Evolutionary conservation across 2,888 invertebrate genomes (phyloP), one percentile per base, ranked within the genome.

Genomic region (Anoplius nigerrimus): DNA sequence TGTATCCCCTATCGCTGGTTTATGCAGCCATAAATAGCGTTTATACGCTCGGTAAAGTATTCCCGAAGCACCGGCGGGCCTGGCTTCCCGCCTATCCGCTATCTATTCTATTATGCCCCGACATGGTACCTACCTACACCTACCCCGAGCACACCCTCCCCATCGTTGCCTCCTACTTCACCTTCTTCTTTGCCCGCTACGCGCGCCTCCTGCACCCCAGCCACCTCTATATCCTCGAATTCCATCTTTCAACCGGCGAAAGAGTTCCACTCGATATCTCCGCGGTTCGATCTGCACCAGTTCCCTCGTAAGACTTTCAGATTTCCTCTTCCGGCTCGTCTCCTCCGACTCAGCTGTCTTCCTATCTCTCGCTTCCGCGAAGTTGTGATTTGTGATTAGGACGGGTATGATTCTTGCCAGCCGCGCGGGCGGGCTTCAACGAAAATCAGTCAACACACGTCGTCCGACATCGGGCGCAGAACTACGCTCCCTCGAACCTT

Each of bases 11-110:
- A 83, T 84, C 84, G 82, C 74, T 84, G 84, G 81, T 87, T 87
- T 87, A 87, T 86, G 84, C 84, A 83, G 84, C 84, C 85, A 85
- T 87, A 87, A 87, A 87, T 87, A 87, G 86, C 83, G 86, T 87
- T 87, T 86, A 85, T 86, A 84, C 82, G 84, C 83, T 80, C 82
- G 81, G 84, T 83, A 83, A 86, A 84, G 84, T 86, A 86, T 86
- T 85, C 84, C 82, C 82, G 82, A 82, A 82, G 82, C 82, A 79
- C 79, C 78, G 69, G 68, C 76, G 75, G 75, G 71, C 71, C 80
- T 76, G 80, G 80, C 80, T 83, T 84, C 74, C 75, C 81, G 80
- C 78, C 83, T 85, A 82, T 83, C 78, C 79, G 76, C 82, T 83
- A 83, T 84, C 84, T 85, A 85, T 86, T 86, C 86, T 86, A 85